phyloP scores from a whole-genome alignment of 2,888 invertebrate species.

The Melieria crassipennis region DNA sequence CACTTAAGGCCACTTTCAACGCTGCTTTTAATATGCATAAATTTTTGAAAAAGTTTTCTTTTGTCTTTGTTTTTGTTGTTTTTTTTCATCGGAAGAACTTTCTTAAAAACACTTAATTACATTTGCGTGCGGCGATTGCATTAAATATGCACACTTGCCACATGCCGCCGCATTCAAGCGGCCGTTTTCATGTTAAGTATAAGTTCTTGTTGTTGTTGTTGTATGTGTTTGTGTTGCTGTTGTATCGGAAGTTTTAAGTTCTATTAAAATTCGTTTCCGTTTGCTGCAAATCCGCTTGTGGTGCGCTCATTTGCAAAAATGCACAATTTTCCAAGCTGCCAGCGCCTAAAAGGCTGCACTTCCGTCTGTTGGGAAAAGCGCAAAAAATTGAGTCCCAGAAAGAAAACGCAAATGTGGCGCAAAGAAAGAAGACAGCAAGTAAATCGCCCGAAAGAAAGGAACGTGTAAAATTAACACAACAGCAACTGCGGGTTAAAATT shows the following conservation, averaged over 20 bases:
- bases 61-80: not conserved
- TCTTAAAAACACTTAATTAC: slow-evolving; percentile 17
- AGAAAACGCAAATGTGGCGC: not conserved
- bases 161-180: no score
- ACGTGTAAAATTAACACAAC: slow-evolving; percentile 15
- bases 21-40: no score
- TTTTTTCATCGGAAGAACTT: not conserved
- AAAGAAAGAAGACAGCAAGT: not conserved
- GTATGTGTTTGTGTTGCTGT: not conserved
- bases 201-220: not conserved
- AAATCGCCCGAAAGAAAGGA: not conserved
- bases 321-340: not conserved
- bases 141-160: not conserved
- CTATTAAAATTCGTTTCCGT: slow-evolving; percentile 36
- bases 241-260: slow-evolving; percentile 31
- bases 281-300: slow-evolving; percentile 26
- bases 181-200: no score
- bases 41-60: no score
- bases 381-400: not conserved
- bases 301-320: slow-evolving; percentile 4
- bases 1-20: no score
- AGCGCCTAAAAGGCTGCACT: slow-evolving; percentile 35
- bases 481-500: slow-evolving; percentile 17
- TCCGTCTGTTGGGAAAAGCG: slow-evolving; percentile 13
- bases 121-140: slow-evolving; percentile 23